These are phyloP conservation scores for Eupithecia subumbrata DNA, from an alignment of 2,888 invertebrate genomes.

Conservation along the genomic window DNA sequence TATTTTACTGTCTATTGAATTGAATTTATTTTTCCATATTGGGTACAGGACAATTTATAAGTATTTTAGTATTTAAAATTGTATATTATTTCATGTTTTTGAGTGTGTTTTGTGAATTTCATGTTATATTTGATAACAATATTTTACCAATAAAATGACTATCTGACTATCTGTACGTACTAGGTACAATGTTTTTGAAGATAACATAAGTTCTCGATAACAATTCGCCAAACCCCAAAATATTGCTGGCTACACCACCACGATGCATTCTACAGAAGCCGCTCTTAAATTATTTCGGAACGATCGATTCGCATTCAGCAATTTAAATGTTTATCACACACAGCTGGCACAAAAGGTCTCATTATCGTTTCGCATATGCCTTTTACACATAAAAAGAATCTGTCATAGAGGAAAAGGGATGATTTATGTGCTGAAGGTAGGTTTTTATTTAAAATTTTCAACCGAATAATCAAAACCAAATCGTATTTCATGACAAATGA, in stretches of 20 bases:
- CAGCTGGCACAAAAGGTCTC: conserved; percentile 30
- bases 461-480: background rate
- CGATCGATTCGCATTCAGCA: conserved; percentile 49
- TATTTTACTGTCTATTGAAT: too few relatives aligned
- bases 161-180: too few relatives aligned
- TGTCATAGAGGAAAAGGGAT: conserved; percentile 3
- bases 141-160: too few relatives aligned
- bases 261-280: conserved; percentile 43
- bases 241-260: conserved; percentile 8
- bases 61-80: too few relatives aligned
- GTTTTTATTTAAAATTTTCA: background rate
- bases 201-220: background rate
- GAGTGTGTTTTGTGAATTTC: too few relatives aligned
- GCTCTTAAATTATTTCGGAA: conserved; percentile 56
- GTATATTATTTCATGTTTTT: too few relatives aligned
- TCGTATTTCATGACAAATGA: background rate
- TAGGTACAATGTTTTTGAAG: background rate
- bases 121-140: too few relatives aligned
- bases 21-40: too few relatives aligned
- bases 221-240: background rate
- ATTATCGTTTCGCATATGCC: conserved; percentile 23
- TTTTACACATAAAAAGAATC: conserved; percentile 14
- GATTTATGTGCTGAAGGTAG: background rate
- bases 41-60: too few relatives aligned
- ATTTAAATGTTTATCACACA: conserved; percentile 44